Evolutionary conservation across 1,140 invertebrate species (phyloP), one percentile per base, ranked within the genome.

Genomic region (Zeugodacus cucurbitae): DNA sequence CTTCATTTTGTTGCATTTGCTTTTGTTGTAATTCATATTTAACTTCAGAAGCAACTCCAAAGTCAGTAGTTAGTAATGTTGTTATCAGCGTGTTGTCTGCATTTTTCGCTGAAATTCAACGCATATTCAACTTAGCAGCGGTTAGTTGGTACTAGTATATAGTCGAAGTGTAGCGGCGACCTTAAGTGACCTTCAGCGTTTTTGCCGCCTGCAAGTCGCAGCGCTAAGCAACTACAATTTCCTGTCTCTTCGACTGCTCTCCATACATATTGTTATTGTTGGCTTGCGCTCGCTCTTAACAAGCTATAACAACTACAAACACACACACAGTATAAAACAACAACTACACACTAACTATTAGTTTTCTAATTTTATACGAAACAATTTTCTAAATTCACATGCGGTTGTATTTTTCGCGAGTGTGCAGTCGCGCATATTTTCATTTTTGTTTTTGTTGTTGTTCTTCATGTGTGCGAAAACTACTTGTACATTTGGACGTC

Each of bases 321-420:
- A 26, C 22, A 74, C 37, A 41, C 70, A 62, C 58, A n/a, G 17
- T 7, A 26, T 7, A 6, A 54, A 14, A n/a, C 22, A 62, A 26
- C 7, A 22, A 74, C 34, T 74, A 41, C n/a, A 22, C 34, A 74
- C 37, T 32, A n/a, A 44, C 34, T 74, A 74, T 86, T 37, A 22
- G 11, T 86, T 86, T 86, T 86, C 32, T 86, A 86, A 57, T 59
- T 86, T 86, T 86, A 59, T 41, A 86, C 54, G 3, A n/a, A 41
- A 41, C n/a, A n/a, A 20, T 86, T 85, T 85, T 44, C 54, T 85
- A 44, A 48, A 44, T 32, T 48, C 78, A 48, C 48, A 54, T 14
- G 37, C 78, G 20, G 48, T 85, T 44, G 7, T 41, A 22, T 85
- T 85, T 85, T 78, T 14, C 22, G 74, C 44, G 59, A 64, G 59